These are phyloP conservation scores for Andrena cerasifolii DNA, from an alignment of 1,140 invertebrate genomes.

Conservation along the genomic window DNA sequence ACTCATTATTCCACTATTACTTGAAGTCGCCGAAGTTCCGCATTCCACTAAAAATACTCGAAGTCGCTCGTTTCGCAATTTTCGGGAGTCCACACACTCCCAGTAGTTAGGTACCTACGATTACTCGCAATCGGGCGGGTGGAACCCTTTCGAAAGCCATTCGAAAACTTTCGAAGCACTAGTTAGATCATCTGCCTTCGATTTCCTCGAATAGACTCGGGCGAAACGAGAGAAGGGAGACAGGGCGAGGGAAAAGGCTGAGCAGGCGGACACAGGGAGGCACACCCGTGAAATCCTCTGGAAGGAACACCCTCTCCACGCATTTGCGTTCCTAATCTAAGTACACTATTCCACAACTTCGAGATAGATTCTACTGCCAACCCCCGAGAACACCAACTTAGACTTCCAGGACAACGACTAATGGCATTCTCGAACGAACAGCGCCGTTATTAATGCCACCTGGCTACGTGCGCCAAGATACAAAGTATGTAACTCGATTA, in stretches of 20 bases:
- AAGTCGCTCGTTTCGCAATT: too few relatives aligned
- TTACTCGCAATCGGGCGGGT: conserved; percentile 49
- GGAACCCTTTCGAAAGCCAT: conserved; percentile 56
- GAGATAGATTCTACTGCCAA: conserved; percentile 39
- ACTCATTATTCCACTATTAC: too few relatives aligned
- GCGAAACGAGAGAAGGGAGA: conserved; percentile 1
- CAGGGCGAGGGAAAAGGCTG: not conserved
- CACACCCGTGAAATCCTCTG: conserved; percentile 47
- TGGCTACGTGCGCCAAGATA: conserved; percentile 21
- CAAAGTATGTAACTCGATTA: conserved; percentile 30
- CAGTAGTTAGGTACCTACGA: conserved; percentile 6
- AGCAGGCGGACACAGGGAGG: not conserved
- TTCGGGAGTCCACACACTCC: too few relatives aligned
- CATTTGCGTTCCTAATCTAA: conserved; percentile 54
- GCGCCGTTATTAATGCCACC: not conserved
- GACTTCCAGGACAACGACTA: conserved; percentile 38
- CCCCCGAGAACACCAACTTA: conserved; percentile 24
- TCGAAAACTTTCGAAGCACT: conserved; percentile 47
- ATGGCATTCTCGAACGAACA: conserved; percentile 44
- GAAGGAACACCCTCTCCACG: conserved; percentile 48
- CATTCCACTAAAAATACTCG: too few relatives aligned
- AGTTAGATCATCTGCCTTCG: conserved; percentile 19
- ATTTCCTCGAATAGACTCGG: conserved; percentile 34
- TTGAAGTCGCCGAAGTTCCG: too few relatives aligned
- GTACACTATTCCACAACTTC: conserved; percentile 37